Conservation (phyloP, 2,888 invertebrate species). For the Thymelicus lineola region DNA sequence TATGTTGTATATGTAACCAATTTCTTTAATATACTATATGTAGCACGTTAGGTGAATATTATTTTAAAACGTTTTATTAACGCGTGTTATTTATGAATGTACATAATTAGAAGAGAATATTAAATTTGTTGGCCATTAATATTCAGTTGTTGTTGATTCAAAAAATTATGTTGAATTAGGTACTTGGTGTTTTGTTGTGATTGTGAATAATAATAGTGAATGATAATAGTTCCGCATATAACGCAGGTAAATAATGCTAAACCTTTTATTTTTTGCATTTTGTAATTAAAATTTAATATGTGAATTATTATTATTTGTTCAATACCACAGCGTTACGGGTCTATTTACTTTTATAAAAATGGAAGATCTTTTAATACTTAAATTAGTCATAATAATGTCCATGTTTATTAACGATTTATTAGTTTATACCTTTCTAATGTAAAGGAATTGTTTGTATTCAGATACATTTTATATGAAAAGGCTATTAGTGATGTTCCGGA, state of each 20-base stretch:
- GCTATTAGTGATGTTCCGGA: too few species aligned
- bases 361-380: not conserved
- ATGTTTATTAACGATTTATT: not conserved
- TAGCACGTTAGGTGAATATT: not conserved
- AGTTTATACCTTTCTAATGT: not conserved
- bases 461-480: not conserved
- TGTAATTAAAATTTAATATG: not conserved
- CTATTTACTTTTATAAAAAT: constrained; percentile 5
- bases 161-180: not conserved
- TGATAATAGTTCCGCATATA: not conserved
- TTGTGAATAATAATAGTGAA: not conserved
- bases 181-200: not conserved
- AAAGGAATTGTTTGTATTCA: not conserved
- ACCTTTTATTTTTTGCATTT: not conserved
- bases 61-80: not conserved
- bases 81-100: constrained; percentile 1
- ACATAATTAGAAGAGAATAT: not conserved
- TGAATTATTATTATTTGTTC: not conserved
- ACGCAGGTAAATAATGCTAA: not conserved
- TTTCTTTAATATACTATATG: not conserved
- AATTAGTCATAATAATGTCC: not conserved
- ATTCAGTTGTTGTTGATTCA: not conserved
- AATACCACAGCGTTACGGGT: not conserved
- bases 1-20: not conserved
- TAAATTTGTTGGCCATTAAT: not conserved